phyloP scores from a whole-genome alignment of 2,113 vertebrate genomes.

The Carollia perspicillata region DNA sequence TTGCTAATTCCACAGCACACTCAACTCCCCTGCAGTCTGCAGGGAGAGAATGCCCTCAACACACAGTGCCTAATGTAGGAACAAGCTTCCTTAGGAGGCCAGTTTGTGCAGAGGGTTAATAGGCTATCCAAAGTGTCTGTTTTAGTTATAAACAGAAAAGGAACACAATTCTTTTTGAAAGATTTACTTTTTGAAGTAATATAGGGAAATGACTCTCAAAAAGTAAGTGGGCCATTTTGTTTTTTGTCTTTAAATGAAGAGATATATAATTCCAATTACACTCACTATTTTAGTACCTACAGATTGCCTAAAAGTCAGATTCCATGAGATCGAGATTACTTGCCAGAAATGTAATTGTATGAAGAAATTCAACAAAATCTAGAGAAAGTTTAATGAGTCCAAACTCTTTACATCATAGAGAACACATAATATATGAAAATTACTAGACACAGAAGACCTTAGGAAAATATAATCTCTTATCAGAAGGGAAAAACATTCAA shows the following conservation, averaged over 20 bases:
- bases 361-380: neutral
- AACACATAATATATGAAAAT: neutral
- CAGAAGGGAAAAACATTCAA: neutral
- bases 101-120: accelerated
- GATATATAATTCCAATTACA: neutral
- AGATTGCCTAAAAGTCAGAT: neutral
- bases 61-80: accelerated
- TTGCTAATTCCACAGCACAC: accelerated
- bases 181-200: neutral
- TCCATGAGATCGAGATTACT: neutral
- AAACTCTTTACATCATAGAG: neutral
- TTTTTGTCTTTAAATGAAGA: neutral
- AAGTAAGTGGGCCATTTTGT: neutral
- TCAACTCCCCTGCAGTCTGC: neutral
- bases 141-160: neutral
- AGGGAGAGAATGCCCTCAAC: too few relatives aligned
- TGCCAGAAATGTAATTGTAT: neutral
- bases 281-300: neutral
- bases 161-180: neutral
- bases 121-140: accelerated
- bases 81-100: accelerated
- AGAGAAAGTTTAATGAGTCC: neutral
- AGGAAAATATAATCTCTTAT: too few relatives aligned
- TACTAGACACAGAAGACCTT: neutral
- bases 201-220: neutral